Evolutionary conservation across 2,113 vertebrate species (phyloP).

Genomic region (Eudyptes chrysolophus): DNA sequence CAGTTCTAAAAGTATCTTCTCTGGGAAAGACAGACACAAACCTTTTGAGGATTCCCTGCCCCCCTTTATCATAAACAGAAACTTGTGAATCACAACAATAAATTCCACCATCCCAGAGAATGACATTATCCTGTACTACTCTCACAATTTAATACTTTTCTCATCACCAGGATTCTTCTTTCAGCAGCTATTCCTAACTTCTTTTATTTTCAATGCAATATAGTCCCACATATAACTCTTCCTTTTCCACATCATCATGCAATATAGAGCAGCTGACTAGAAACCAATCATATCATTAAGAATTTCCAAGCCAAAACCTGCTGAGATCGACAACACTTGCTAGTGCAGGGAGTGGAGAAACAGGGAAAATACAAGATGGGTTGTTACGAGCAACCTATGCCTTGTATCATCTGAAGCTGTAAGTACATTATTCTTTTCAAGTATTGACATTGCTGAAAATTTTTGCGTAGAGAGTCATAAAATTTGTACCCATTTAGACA

Average conservation of each 20-base stretch:
- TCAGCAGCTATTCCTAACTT: neutral
- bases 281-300: neutral
- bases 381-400: neutral
- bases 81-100: neutral
- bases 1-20: slow-evolving; percentile 5
- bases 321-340: neutral
- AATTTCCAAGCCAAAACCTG: neutral
- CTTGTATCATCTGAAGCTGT: neutral
- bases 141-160: slow-evolving; percentile 57
- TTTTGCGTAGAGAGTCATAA: neutral
- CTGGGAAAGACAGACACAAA: neutral
- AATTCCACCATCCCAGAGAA: slow-evolving; percentile 7
- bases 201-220: neutral
- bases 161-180: slow-evolving; percentile 18
- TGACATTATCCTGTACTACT: slow-evolving; percentile 4
- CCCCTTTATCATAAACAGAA: neutral
- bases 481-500: neutral
- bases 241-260: neutral
- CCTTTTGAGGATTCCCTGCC: neutral
- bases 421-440: neutral
- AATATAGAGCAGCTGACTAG: neutral
- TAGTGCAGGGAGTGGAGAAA: neutral
- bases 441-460: neutral
- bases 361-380: neutral
- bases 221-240: neutral